Evolutionary conservation across 2,113 vertebrate species (phyloP).

Genomic region (Poeciliopsis retropinna): DNA sequence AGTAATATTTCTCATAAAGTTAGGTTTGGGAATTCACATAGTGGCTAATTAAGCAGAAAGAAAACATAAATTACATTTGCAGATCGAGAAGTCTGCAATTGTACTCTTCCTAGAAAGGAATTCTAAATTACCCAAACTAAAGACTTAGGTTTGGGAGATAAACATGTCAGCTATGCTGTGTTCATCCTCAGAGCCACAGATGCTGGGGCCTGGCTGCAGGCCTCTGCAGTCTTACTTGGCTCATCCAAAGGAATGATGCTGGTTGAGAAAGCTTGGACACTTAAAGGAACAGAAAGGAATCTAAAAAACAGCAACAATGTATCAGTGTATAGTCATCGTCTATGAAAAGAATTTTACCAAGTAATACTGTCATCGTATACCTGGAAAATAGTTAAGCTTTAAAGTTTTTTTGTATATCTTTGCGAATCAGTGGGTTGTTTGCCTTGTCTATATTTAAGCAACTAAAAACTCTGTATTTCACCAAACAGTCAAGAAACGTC

Average conservation of each 20-base stretch:
- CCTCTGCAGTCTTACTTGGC: slow-evolving; percentile 44
- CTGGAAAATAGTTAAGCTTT: too few species aligned
- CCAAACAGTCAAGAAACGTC: neutral
- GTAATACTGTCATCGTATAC: too few species aligned
- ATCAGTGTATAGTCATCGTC: too few species aligned
- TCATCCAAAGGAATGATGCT: slow-evolving; percentile 44
- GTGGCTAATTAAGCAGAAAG: too few species aligned
- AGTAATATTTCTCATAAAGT: too few species aligned
- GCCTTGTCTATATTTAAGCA: neutral
- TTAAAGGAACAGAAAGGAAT: too few species aligned
- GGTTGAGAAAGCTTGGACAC: slow-evolving; percentile 17
- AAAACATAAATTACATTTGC: too few species aligned
- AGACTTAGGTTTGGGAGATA: slow-evolving; percentile 47
- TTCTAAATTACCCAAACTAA: slow-evolving; percentile 49
- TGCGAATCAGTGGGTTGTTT: neutral
- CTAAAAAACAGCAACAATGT: too few species aligned
- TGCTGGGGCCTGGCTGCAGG: slow-evolving; percentile 57
- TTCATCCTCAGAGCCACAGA: slow-evolving; percentile 47
- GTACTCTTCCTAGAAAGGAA: slow-evolving; percentile 30
- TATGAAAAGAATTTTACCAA: too few species aligned
- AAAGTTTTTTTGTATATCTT: neutral
- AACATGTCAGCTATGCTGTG: slow-evolving; percentile 65
- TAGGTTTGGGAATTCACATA: too few species aligned
- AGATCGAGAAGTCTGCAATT: neutral
- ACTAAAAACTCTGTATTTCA: neutral